These are phyloP conservation scores for Xestia ashworthii DNA, from an alignment of 2,888 invertebrate genomes.

Conservation along the genomic window DNA sequence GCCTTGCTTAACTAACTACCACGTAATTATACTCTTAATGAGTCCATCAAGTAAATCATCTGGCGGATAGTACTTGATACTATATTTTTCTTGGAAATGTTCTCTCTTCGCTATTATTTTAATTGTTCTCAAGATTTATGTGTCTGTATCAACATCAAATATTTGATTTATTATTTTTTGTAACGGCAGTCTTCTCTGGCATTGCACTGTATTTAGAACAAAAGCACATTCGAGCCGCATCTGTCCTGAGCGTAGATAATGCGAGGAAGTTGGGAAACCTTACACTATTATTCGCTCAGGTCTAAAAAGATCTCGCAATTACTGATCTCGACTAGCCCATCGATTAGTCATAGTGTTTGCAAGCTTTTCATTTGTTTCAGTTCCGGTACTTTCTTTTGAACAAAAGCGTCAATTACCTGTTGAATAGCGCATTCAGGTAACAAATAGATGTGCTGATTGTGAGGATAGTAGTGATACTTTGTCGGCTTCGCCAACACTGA, in stretches of 20 bases:
- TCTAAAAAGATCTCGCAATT: slow-evolving; percentile 42
- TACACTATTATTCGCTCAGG: slow-evolving; percentile 38
- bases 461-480: slow-evolving; percentile 98
- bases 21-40: slow-evolving; percentile 26
- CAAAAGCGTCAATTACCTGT: slow-evolving; percentile 91
- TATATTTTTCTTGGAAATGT: slow-evolving; percentile 32
- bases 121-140: slow-evolving; percentile 26
- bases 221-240: slow-evolving; percentile 50
- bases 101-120: slow-evolving; percentile 18
- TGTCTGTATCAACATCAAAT: slow-evolving; percentile 8
- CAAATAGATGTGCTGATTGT: slow-evolving; percentile 97
- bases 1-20: slow-evolving; percentile 29
- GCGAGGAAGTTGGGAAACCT: slow-evolving; percentile 30
- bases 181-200: slow-evolving; percentile 28
- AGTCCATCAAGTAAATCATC: slow-evolving; percentile 30
- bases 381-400: slow-evolving; percentile 61
- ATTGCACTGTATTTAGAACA: slow-evolving; percentile 52
- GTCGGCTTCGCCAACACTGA: slow-evolving; percentile 95
- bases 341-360: slow-evolving; percentile 53
- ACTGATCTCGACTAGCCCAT: slow-evolving; percentile 32
- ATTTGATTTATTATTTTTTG: slow-evolving; percentile 14
- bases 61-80: slow-evolving; percentile 15
- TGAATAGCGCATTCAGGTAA: slow-evolving; percentile 98
- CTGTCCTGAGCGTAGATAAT: slow-evolving; percentile 34
- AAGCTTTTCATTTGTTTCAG: slow-evolving; percentile 54